Evolutionary conservation across 92 coral and sea anemone species (phyloP), one percentile per base, ranked within the genome.

Genomic region (Parazoanthus darwini): DNA sequence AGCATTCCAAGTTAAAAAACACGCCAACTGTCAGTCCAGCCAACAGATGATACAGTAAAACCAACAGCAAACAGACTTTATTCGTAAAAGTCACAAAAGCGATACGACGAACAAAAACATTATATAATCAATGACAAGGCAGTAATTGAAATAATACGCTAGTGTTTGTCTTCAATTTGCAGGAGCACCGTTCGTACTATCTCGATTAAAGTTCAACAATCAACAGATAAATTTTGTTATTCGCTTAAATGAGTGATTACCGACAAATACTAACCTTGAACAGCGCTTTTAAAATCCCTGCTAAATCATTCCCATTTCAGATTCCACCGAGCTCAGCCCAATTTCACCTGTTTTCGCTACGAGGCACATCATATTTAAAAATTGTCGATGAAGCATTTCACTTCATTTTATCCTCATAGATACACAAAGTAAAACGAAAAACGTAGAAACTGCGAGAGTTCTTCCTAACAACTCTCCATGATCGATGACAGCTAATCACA

Each of bases 181-280:
- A 23, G 78, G 13, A 76, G 10, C 35, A 76, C 54, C 42, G 51
- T 39, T 76, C 80, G 8, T 46, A 25, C 11, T 8, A 11, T 48
- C 23, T 9, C 1, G 8, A 50, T 8, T 20, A 20, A 38, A 54
- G 29, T 11, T 25, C 44, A 75, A 14, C 35, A 15, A 20, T 5
- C 15, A 39, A 43, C 25, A 48, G 20, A 26, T 10, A 8, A 79
- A 79, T 0, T 46, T 26, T 48, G 29, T 50, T 36, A 15, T 2
- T 5, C 18, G 3, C 29, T 14, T 37, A 50, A 79, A 51, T 79
- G 16, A 46, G 63, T 79, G 36, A 13, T 7, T 26, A 51, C n/a
- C 67, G 20, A 33, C 15, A 22, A 22, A 37, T 36, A 82, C 51
- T 25, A 38, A 82, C 76, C 86, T 42, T 67, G 86, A 81, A 59